Evolutionary conservation across 2,113 vertebrate genomes (phyloP), one percentile per base, ranked within the genome.

Genomic region (Etheostoma cragini): DNA sequence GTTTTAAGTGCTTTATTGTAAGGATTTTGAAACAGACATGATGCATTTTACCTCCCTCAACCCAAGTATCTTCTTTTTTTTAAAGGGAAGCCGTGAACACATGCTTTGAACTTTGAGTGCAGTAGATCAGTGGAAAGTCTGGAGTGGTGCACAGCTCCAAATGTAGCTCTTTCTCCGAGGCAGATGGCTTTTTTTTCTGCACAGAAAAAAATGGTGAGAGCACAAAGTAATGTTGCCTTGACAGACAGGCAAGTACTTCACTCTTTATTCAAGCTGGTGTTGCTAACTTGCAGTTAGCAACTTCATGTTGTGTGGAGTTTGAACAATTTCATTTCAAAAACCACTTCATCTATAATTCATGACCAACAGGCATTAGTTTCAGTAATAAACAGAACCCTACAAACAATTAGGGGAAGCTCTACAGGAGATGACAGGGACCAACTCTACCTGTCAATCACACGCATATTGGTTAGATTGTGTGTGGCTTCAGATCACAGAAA

Each of bases 81-180:
- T 49, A 75, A 75, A 85, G 73, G 81, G 81, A 81, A 78, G 54
- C 21, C 1, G 0, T 53, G 52, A 67, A 63, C 30, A 50, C 12
- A 57, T 24, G 47, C 50, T 70, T 57, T 84, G 24, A 76, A 78
- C 78, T 65, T 12, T 33, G 30, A 84, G 38, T 75, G 69, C 64
- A 19, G 35, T 63, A 42, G 24, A 42, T 16, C 52, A 4, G 38
- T 13, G 22, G 58, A 58, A 62, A 54, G 26, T 67, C 64, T 35
- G 22, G 21, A 71, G 73, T 46, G 58, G 1, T 33, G 30, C 47
- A 17, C 22, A 11, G 14, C 17, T 3, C 6, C 24, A 60, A 58
- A 14, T 33, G 21, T 1, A 26, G 62, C 62, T 63, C 53, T 33
- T 35, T 53, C 50, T 65, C 53, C 2, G 15, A 80, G 50, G 63